Evolutionary conservation across 2,797 vertebrate genomes (phyloP).

Genomic region (Corythornis leucogaster): DNA sequence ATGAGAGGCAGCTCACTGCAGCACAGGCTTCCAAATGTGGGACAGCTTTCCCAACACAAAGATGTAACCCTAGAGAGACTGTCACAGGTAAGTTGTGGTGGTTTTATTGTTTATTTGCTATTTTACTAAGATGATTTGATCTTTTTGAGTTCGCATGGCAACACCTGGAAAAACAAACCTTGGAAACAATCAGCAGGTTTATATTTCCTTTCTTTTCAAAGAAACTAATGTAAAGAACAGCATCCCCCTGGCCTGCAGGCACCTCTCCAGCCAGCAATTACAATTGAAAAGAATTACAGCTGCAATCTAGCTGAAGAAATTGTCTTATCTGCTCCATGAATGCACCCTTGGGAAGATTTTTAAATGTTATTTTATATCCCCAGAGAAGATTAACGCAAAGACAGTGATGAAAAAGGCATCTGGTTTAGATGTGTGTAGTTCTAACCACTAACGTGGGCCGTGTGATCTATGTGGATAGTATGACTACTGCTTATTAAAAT

Average conservation of each 20-base stretch:
- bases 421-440: conserved; percentile 46
- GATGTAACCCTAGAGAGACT: neutral
- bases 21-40: neutral
- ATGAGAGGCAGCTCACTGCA: neutral
- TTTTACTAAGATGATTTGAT: neutral
- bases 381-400: conserved; percentile 44
- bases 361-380: conserved; percentile 66
- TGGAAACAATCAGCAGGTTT: conserved; percentile 8
- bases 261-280: conserved; percentile 66
- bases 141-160: neutral
- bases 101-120: neutral
- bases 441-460: neutral
- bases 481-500: conserved; percentile 58
- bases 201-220: conserved; percentile 48
- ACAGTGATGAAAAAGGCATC: conserved; percentile 69
- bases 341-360: conserved; percentile 60
- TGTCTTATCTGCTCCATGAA: conserved; percentile 66
- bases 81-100: accelerated
- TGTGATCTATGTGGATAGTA: conserved; percentile 52
- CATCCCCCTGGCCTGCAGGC: conserved; percentile 61
- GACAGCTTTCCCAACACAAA: neutral
- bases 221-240: conserved; percentile 54
- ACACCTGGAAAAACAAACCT: neutral
- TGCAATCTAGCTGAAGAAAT: conserved; percentile 73
- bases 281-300: conserved; percentile 73